phyloP scores from a whole-genome alignment of 2,113 vertebrate genomes.

The Boulengeromyrus knoepffleri region DNA sequence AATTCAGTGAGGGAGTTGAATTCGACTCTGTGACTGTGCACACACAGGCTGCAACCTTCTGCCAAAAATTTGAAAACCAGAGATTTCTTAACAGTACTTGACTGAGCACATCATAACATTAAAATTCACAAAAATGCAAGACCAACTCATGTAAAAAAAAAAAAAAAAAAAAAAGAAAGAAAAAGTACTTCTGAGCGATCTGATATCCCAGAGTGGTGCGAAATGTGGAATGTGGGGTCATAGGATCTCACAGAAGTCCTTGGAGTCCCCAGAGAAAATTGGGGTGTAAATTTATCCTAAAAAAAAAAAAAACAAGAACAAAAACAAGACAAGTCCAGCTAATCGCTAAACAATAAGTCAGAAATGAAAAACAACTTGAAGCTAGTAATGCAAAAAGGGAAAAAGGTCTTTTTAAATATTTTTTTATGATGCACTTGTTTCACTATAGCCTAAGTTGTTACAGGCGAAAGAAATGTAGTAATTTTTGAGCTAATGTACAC shows the following conservation, averaged over 20 bases:
- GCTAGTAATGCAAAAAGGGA: not conserved
- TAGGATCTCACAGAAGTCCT: conserved; percentile 21
- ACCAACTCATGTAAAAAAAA: not conserved
- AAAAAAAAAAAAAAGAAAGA: not conserved
- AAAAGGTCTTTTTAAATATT: not conserved
- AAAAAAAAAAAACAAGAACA: conserved; percentile 20
- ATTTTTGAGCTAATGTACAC: not conserved
- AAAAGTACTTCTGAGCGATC: conserved; percentile 22
- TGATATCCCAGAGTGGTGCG: conserved; percentile 20
- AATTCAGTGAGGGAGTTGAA: conserved; percentile 5
- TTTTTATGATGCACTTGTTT: not conserved
- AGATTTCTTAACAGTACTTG: conserved; percentile 10
- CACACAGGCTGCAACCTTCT: conserved; percentile 3
- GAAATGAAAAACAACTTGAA: not conserved
- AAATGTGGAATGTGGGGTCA: conserved; percentile 20
- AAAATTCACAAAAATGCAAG: conserved; percentile 20
- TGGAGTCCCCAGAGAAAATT: conserved; percentile 22
- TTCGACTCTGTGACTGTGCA: not conserved
- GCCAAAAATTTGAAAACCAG: conserved; percentile 25
- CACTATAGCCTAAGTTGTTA: not conserved
- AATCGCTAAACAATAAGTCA: conserved; percentile 14
- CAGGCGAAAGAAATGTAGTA: not conserved
- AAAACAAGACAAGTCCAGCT: conserved; percentile 21
- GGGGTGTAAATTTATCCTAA: conserved; percentile 25
- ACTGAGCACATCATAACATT: conserved; percentile 8